Base-by-base conservation (phyloP, 2,888 invertebrate species). In the Drosophila rellima region DNA sequence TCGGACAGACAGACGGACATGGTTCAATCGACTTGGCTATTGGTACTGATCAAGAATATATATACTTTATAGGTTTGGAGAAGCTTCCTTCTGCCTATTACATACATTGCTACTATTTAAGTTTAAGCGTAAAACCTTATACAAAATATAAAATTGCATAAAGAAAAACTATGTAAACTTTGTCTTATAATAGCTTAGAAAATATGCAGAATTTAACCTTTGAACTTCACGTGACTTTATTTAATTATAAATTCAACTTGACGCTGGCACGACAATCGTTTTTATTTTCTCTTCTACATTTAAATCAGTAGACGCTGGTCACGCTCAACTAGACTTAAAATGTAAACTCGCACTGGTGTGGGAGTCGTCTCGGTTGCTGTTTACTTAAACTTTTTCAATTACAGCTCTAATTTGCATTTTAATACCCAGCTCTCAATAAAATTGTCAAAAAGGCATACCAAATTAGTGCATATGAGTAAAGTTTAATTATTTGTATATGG, bases 331-430 rank as follows among this genome's bases (percentile, higher is more conserved):
- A 29, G 37, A 23, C 23, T 52, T 47, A 1, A 13, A 50, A 48
- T 26, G n/a, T 11, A 5, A 47, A 39, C 20, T 51, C 13, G 17
- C 17, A 3, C 8, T 18, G 26, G 10, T 42, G 60, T 51, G 42
- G 42, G 51, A 8, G 42, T 0, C 20, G 60, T 51, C 51, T 51
- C 7, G 18, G 11, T 6, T 2, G 17, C n/a, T 35, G 51, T 61
- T 61, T 61, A 11, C 52, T 44, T 52, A 2, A 61, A 61, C 60
- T 61, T 61, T 44, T 61, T 50, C 50, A 70, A 64, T 52, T 57
- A 70, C 52, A 8, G 23, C 26, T 15, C 26, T 37, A 50, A 48
- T 40, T 68, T 47, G 62, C 51, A 23, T 45, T 20, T 37, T 13
- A 47, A 45, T 47, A 44, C 52, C 26, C 42, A 15, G 40, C 23